Evolutionary conservation across 2,113 vertebrate genomes (phyloP), one percentile per base, ranked within the genome.

Genomic region (Emydura subglobosa): DNA sequence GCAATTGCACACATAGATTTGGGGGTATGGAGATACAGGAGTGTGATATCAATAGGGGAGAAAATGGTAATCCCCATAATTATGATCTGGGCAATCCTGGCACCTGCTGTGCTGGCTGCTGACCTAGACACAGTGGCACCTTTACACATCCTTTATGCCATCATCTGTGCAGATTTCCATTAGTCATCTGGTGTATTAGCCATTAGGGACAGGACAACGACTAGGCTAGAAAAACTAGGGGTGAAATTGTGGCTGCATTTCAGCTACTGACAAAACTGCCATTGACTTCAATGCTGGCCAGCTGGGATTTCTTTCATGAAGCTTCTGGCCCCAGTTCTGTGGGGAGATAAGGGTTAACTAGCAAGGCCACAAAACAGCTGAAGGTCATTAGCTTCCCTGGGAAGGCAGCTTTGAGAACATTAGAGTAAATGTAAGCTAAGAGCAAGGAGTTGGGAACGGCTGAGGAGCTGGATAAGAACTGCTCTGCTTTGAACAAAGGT

Each of bases 61-160:
- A 54, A 86, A 91, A 89, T 61, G 13, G 14, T 90, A 83, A 91
- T 53, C 54, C 25, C 65, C 47, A 47, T 7, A 3, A 61, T 3
- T 50, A 5, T n/a, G 91, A 79, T 19, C 31, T 86, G 81, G 55
- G 42, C 8, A 22, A 12, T 83, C 65, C 17, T 27, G 5, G 2
- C n/a, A 12, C 13, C 3, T 85, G 22, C 29, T 83, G 10, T 13
- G 87, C 31, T 10, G 1, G 8, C 2, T 4, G 22, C 5, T 82
- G 72, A 1, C 27, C 9, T 0, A 19, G 10, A 25, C 3, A 51
- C 92, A 93, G 51, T 13, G 9, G 7, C 7, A 2, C 27, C 2
- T 27, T 59, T 5, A 59, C 12, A 11, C 27, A 4, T 1, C 27
- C 3, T 1, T 11, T 53, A 0, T 17, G 1, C 2, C 49, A 59